Conservation (phyloP, 1,140 invertebrate genomes). For the Anadara kagoshimensis region DNA sequence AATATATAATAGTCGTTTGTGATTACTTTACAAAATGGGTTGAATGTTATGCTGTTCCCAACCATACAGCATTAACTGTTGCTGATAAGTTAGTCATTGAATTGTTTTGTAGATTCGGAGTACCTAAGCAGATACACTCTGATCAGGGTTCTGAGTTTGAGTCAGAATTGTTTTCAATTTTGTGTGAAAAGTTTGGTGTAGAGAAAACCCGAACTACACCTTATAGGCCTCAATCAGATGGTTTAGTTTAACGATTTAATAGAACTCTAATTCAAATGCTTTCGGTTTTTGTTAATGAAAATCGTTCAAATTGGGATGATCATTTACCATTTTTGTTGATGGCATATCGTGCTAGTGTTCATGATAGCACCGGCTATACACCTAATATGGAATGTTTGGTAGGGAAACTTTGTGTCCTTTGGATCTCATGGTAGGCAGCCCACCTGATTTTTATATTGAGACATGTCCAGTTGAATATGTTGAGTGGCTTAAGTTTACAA, state of each 20-base stretch:
- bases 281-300: slow-evolving; percentile 31
- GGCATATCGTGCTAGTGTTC: slow-evolving; percentile 38
- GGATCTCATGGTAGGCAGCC: slow-evolving; percentile 33
- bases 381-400: slow-evolving; percentile 37
- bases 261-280: slow-evolving; percentile 53
- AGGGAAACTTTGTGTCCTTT: slow-evolving; percentile 32
- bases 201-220: too few relatives aligned
- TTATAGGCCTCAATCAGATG: slow-evolving; percentile 68
- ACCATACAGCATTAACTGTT: slow-evolving; percentile 49
- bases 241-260: slow-evolving; percentile 62
- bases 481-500: slow-evolving; percentile 31
- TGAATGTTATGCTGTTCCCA: slow-evolving; percentile 35
- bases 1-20: slow-evolving; percentile 42
- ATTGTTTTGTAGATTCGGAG: slow-evolving; percentile 37
- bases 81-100: slow-evolving; percentile 47
- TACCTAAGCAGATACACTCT: slow-evolving; percentile 33
- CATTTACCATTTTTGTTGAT: slow-evolving; percentile 35
- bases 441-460: slow-evolving; percentile 4
- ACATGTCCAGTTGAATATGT: slow-evolving; percentile 38
- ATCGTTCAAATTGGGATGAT: slow-evolving; percentile 43
- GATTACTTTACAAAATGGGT: slow-evolving; percentile 45
- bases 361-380: slow-evolving; percentile 29
- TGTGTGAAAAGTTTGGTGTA: slow-evolving; percentile 44
- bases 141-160: slow-evolving; percentile 45
- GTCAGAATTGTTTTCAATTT: slow-evolving; percentile 27